Evolutionary conservation across 92 coral and sea anemone genomes (phyloP).

Genomic region (Epizoanthus stellaris): DNA sequence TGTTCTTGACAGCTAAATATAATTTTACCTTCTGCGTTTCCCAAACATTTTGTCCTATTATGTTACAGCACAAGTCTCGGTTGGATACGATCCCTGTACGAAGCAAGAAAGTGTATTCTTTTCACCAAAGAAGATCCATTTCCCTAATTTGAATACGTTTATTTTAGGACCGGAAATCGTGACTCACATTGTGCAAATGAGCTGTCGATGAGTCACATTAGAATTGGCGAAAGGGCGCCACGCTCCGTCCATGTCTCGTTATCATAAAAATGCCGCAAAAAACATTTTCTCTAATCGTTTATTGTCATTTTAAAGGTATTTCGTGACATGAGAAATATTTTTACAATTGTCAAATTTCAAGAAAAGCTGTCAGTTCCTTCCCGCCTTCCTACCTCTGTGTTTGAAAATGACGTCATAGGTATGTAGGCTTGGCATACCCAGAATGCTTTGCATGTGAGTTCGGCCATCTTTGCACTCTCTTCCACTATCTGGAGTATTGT

Average conservation of each 20-base stretch:
- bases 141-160: conserved; percentile 9
- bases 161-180: conserved; percentile 16
- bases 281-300: background rate
- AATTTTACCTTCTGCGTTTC: background rate
- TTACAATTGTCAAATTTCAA: conserved; percentile 9
- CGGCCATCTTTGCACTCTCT: conserved; percentile 81
- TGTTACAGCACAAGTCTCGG: conserved; percentile 5
- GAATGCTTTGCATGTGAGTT: conserved; percentile 50
- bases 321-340: conserved; percentile 19
- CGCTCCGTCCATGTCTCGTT: background rate
- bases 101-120: background rate
- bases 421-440: conserved; percentile 98
- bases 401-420: conserved; percentile 82
- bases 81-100: background rate
- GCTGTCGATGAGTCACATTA: background rate
- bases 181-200: conserved; percentile 2
- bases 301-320: background rate
- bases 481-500: conserved; percentile 72
- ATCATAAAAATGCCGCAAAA: conserved; percentile 9
- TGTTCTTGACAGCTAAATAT: background rate
- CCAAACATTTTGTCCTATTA: background rate
- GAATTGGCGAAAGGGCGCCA: background rate
- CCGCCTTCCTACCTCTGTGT: conserved; percentile 59
- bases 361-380: conserved; percentile 7
- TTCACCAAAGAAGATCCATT: conserved; percentile 20